Conservation (phyloP, 2,113 vertebrate genomes). For the Menidia beryllina region DNA sequence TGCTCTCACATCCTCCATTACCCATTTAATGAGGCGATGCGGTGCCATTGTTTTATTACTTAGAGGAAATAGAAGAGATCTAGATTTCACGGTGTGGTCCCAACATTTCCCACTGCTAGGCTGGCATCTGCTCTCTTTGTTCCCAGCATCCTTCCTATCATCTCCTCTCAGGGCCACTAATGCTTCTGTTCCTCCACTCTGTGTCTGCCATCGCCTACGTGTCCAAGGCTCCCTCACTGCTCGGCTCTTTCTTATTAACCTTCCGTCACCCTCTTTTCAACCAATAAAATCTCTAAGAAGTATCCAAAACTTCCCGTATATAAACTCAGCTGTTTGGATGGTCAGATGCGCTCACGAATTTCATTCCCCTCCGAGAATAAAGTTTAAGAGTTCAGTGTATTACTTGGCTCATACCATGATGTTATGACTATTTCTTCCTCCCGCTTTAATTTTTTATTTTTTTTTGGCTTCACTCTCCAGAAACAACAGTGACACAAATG, state of each 20-base stretch:
- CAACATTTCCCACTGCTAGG: constrained; percentile 68
- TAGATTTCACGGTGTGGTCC: constrained; percentile 68
- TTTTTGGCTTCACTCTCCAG: constrained; percentile 22
- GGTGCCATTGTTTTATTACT: constrained; percentile 76
- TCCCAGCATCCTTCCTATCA: constrained; percentile 58
- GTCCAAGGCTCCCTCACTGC: constrained; percentile 46
- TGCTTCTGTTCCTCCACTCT: constrained; percentile 49
- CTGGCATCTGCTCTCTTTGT: constrained; percentile 75
- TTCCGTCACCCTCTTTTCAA: constrained; percentile 45
- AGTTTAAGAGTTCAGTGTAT: constrained; percentile 4
- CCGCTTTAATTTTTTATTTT: neutral
- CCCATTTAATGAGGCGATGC: constrained; percentile 77
- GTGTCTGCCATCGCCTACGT: constrained; percentile 51
- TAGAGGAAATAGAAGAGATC: constrained; percentile 73
- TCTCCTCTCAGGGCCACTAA: constrained; percentile 61
- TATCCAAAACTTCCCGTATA: constrained; percentile 21
- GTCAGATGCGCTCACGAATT: constrained; percentile 31
- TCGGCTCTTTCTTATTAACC: constrained; percentile 61
- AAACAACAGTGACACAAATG: constrained; percentile 47
- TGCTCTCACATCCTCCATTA: constrained; percentile 78
- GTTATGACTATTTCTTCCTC: constrained; percentile 2
- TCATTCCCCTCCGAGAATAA: constrained; percentile 1
- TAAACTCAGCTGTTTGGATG: constrained; percentile 36
- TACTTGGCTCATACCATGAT: neutral
- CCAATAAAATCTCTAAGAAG: constrained; percentile 43